phyloP scores from a whole-genome alignment of 2,797 vertebrate genomes.

The Mionectes olivaceus region DNA sequence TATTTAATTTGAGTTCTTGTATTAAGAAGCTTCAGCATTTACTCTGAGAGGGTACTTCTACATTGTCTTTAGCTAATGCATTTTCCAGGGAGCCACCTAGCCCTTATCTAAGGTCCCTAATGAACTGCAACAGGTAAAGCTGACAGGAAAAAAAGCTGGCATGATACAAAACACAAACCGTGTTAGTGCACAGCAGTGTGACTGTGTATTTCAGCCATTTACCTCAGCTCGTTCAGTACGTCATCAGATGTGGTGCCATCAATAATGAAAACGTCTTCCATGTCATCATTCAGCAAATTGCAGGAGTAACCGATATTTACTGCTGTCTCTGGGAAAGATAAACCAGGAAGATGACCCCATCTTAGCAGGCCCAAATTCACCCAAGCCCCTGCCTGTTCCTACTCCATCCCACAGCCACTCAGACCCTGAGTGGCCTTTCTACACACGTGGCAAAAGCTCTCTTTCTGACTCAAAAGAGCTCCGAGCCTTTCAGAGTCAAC shows the following conservation, averaged over 20 bases:
- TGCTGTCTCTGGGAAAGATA: constrained; percentile 86
- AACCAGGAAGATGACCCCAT: background rate
- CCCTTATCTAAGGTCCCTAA: background rate
- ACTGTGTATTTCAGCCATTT: background rate
- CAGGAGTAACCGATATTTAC: constrained; percentile 95
- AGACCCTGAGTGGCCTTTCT: background rate
- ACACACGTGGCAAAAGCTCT: background rate
- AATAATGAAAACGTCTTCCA: constrained; percentile 88
- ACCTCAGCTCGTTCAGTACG: constrained; percentile 88
- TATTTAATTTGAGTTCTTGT: background rate
- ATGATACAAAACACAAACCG: background rate
- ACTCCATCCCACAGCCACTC: too few relatives aligned
- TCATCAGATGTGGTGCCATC: constrained; percentile 79
- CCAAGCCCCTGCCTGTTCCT: too few relatives aligned
- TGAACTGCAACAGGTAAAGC: background rate
- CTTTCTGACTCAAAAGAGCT: background rate
- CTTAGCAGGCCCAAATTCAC: background rate
- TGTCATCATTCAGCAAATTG: constrained; percentile 91
- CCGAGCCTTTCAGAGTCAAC: background rate
- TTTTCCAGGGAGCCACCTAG: background rate
- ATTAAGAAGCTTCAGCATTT: background rate
- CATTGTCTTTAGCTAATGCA: background rate
- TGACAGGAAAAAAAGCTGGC: background rate
- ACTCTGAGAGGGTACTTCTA: background rate
- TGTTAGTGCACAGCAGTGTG: background rate